Base-by-base conservation (phyloP, 2,113 vertebrate genomes). In the Brachionichthys hirsutus region DNA sequence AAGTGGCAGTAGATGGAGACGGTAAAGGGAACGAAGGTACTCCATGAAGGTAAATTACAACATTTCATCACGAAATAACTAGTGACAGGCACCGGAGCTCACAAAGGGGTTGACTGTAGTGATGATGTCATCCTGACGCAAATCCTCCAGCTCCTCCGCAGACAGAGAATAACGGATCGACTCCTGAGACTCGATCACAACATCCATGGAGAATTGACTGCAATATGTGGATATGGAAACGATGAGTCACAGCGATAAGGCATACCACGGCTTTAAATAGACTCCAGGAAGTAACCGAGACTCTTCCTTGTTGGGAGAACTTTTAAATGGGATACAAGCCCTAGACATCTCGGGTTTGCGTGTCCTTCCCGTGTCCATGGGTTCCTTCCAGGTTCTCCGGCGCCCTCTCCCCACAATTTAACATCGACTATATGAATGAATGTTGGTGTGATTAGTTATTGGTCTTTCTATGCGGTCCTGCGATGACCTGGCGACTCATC, bases 41-140 rank as follows among this genome's bases (percentile, higher is more conserved):
- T 51, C 34, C 8, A 56, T 67, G 48, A 78, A 80, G 82, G 70
- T 56, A 78, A 78, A 78, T 78, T 75, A 65, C 66, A 80, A 67
- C 60, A 66, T 85, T 86, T 73, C 67, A 83, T 68, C 67, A 70
- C 53, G 73, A 71, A 77, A 70, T 47, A 77, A 81, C 62, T 64
- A 65, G 48, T 76, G 61, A 78, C 80, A 85, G 56, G 48, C 70
- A 66, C 42, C 15, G 44, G 52, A 67, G 60, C 53, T 58, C 54
- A 70, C 59, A 77, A 56, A 65, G 34, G 55, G 13, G 78, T 42
- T 41, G 61, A 42, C 43, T 4, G 58, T 17, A 6, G 16, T 9
- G 44, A 51, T 64, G 45, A 82, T 74, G 78, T 75, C 66, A 72
- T 20, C 69, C 30, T 14, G 8, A 56, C 52, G 66, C 41, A 62